A percentile compares a stretch with the other conserved stretches of the same genome.
Evolutionary conservation across 2,113 vertebrate genomes (phyloP).

Genomic region (Brachirus orientalis): DNA sequence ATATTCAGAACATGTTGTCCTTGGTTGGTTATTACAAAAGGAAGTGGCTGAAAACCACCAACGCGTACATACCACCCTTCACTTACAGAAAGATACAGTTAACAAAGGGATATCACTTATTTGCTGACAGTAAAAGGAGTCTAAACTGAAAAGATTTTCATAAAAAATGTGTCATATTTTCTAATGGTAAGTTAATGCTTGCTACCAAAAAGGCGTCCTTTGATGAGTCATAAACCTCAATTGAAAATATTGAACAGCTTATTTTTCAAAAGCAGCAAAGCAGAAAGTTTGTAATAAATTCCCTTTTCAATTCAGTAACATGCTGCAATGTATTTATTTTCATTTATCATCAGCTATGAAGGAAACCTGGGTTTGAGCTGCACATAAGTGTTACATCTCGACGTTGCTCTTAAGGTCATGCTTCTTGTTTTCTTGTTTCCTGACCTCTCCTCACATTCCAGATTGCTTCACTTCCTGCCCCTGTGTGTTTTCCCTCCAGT

Average conservation of each 20-base stretch:
- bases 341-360: background rate
- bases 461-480: too few species aligned
- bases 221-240: constrained; percentile 6
- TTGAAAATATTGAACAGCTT: too few species aligned
- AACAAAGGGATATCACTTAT: constrained; percentile 26
- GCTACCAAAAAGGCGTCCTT: background rate
- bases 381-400: too few species aligned
- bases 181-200: background rate
- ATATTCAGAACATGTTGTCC: constrained; percentile 76
- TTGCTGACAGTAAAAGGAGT: constrained; percentile 30
- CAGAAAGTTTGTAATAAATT: background rate
- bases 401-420: too few species aligned
- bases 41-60: constrained; percentile 72
- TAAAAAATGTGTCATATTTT: constrained; percentile 6
- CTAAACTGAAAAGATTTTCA: constrained; percentile 24
- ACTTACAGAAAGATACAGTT: constrained; percentile 30
- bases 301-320: background rate
- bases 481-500: too few species aligned
- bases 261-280: background rate
- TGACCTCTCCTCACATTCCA: too few species aligned
- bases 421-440: too few species aligned
- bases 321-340: background rate
- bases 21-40: constrained; percentile 65
- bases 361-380: too few species aligned
- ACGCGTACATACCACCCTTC: constrained; percentile 39